phyloP scores from a whole-genome alignment of 2,797 vertebrate species.

The Heteromormyrus szaboi region DNA sequence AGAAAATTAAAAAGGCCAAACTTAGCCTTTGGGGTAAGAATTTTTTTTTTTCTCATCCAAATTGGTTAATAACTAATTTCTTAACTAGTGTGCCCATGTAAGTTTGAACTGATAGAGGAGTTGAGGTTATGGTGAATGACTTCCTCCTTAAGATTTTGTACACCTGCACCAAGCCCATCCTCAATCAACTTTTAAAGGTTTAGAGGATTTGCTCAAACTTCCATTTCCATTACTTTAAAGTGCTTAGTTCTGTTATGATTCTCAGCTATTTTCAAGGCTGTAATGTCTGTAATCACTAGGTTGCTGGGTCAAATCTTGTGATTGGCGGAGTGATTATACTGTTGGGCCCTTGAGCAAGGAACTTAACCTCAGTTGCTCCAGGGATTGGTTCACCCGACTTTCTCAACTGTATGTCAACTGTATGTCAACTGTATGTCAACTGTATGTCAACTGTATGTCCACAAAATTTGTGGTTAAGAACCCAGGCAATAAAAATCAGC shows the following conservation, averaged over 20 bases:
- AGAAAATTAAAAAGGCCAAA: not conserved
- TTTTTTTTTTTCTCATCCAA: not conserved
- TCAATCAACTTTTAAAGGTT: not conserved
- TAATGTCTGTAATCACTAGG: not conserved
- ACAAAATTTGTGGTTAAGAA: not conserved
- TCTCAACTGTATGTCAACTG: not conserved
- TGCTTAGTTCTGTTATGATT: not conserved
- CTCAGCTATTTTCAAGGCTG: not conserved
- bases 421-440: not conserved
- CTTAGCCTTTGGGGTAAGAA: not conserved
- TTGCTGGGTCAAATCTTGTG: not conserved
- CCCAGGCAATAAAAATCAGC: not conserved
- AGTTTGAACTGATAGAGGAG: not conserved
- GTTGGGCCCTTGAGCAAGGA: not conserved
- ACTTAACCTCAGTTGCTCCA: not conserved
- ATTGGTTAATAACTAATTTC: not conserved
- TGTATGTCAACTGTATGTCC: not conserved
- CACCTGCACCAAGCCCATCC: not conserved
- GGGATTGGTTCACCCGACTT: not conserved
- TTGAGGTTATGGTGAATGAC: not conserved
- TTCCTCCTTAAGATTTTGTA: not conserved
- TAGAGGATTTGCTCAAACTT: not conserved
- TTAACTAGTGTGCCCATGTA: not conserved
- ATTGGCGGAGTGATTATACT: not conserved
- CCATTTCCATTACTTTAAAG: not conserved